Evolutionary conservation across 2,888 invertebrate genomes (phyloP), one percentile per base, ranked within the genome.

Genomic region (Drosophila percnosoma): DNA sequence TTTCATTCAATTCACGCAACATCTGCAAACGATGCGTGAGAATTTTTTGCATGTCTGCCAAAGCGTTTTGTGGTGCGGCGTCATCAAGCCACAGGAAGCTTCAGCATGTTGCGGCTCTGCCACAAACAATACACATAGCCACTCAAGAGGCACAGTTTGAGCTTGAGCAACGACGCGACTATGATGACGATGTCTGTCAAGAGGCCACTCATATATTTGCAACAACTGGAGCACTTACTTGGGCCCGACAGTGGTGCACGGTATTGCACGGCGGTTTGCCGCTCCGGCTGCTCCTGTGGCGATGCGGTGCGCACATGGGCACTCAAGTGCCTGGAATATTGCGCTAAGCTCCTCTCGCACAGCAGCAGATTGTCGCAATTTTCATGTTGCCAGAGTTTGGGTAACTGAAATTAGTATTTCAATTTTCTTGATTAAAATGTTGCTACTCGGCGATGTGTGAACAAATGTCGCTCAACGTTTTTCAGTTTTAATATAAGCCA

Each of bases 161-260:
- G 86, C 73, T 77, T 81, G 24, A 24, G 67, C 45, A 72, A 60
- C 67, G 53, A 55, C 75, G 64, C 71, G 55, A 55, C 13, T 64
- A 53, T 21, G 64, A 53, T 31, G 69, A 72, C 68, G 79, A 90
- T 86, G 84, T 90, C 89, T 87, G 91, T 90, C 85, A 89, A 90
- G 89, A 74, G 84, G 78, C 88, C 91, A 90, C 91, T 90, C 83
- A 83, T 90, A 81, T 80, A 87, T 89, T 90, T 89, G 89, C 82
- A 87, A 90, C 89, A 86, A 81, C 89, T 90, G 69, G 70, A 89
- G 84, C 18, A 45, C 45, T 45, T 73, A 74, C 61, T 68, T 21
- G 0, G 51, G 57, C 40, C 18, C 52, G 61, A 38, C 27, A 64
- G 67, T 73, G 66, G 67, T 73, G 51, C 62, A 40, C 49, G 79